Conservation (phyloP, 2,113 vertebrate species). For the Piaya cayana region DNA sequence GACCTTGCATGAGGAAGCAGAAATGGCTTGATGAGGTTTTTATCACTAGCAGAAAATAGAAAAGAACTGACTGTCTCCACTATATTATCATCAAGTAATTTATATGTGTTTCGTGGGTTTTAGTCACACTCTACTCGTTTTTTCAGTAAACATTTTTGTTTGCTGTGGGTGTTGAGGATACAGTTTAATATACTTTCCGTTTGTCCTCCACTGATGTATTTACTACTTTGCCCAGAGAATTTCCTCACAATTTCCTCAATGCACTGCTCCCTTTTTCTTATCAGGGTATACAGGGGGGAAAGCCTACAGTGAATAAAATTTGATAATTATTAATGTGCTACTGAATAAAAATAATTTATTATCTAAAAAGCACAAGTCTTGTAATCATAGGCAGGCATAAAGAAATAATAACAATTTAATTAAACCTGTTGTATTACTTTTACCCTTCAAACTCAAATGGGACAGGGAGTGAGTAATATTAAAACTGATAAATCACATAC, state of each 20-base stretch:
- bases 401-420: conserved; percentile 4
- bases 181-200: neutral
- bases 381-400: neutral
- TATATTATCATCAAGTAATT: neutral
- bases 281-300: neutral
- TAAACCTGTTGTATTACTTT: neutral
- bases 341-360: neutral
- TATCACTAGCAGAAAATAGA: neutral
- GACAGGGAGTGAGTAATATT: neutral
- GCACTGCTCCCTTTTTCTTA: neutral
- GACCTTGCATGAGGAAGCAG: neutral
- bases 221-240: neutral
- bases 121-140: neutral
- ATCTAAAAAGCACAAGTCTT: neutral
- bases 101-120: neutral
- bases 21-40: neutral
- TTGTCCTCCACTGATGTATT: neutral
- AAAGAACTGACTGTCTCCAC: neutral
- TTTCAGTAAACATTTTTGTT: neutral
- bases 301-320: neutral
- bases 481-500: neutral
- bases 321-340: neutral
- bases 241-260: neutral
- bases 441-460: neutral
- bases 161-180: neutral